phyloP scores from a whole-genome alignment of 1,140 invertebrate species.

The Rhopalosiphum maidis region DNA sequence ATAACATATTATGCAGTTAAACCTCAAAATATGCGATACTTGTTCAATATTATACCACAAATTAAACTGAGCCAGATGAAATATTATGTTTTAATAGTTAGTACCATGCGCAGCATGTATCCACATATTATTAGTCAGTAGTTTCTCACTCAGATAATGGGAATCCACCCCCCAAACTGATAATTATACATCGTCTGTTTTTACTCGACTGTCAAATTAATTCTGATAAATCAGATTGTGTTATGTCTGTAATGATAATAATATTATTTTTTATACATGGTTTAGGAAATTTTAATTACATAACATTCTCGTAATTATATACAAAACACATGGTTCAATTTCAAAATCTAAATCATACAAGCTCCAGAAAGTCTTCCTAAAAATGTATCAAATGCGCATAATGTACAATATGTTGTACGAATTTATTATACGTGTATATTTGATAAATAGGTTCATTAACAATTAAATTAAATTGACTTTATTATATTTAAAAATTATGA shows the following conservation, averaged over 20 bases:
- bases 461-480: neutral
- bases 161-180: conserved; percentile 1
- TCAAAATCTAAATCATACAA: neutral
- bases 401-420: neutral
- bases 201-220: neutral
- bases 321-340: neutral
- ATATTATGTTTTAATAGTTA: neutral
- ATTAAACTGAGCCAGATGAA: neutral
- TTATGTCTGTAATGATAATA: neutral
- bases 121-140: neutral
- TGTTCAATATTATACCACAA: neutral
- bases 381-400: neutral
- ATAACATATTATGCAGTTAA: neutral
- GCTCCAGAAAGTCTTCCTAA: neutral
- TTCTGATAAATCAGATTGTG: neutral
- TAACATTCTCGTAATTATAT: neutral
- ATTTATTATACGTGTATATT: too few relatives aligned
- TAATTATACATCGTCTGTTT: neutral
- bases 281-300: neutral
- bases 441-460: neutral
- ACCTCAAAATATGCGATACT: neutral
- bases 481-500: too few relatives aligned
- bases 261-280: neutral
- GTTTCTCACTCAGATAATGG: neutral
- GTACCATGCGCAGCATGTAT: neutral